Evolutionary conservation across 2,888 invertebrate species (phyloP).

Genomic region (Drosophila falleni): DNA sequence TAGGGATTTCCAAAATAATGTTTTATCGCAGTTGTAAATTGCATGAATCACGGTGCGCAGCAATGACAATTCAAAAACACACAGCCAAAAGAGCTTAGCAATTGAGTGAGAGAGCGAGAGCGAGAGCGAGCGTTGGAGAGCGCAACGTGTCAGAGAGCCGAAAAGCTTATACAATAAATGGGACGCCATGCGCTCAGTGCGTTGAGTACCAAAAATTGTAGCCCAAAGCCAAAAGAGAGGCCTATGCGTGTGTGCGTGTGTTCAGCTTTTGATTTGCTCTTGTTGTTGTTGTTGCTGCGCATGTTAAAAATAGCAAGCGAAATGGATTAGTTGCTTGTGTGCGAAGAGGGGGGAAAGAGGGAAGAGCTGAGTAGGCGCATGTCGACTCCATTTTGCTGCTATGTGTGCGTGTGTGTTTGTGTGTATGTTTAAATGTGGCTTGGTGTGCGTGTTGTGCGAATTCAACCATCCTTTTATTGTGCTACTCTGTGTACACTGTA

Average conservation of each 20-base stretch:
- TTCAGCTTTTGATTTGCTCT: constrained; percentile 66
- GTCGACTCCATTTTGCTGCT: constrained; percentile 52
- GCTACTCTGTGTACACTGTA: constrained; percentile 23
- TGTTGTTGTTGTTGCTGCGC: constrained; percentile 56
- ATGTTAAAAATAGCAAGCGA: constrained; percentile 76
- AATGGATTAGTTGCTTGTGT: constrained; percentile 69
- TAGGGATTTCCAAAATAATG: constrained; percentile 19
- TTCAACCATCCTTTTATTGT: constrained; percentile 38
- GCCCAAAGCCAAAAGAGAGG: constrained; percentile 57
- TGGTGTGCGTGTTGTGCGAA: constrained; percentile 3
- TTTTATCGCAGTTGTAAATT: constrained; percentile 13
- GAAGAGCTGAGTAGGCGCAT: constrained; percentile 56
- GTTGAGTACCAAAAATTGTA: constrained; percentile 49
- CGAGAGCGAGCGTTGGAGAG: constrained; percentile 38
- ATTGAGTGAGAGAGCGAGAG: constrained; percentile 14
- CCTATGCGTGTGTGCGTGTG: constrained; percentile 45
- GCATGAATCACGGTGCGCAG: constrained; percentile 38
- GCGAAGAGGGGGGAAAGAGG: constrained; percentile 12
- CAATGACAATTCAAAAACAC: constrained; percentile 61
- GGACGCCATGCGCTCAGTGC: constrained; percentile 45
- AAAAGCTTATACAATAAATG: constrained; percentile 24
- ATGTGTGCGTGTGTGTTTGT: not conserved
- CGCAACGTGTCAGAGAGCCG: not conserved
- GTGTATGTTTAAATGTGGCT: constrained; percentile 6
- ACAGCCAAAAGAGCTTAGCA: constrained; percentile 30